Evolutionary conservation across 1,140 invertebrate genomes (phyloP).

Genomic region (Penaeus chinensis): DNA sequence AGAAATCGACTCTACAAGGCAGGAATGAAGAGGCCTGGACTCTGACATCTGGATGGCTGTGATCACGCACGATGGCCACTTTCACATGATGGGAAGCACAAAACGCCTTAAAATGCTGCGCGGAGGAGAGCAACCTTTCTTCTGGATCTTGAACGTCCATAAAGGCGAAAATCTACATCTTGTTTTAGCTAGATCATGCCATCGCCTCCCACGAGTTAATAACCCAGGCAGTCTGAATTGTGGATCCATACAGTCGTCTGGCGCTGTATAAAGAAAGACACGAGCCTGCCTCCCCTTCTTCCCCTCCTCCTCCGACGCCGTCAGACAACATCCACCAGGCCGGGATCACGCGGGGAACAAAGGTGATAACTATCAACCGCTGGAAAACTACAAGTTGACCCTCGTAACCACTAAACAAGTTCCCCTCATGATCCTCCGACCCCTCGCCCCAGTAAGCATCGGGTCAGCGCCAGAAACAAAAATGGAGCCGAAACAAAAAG

Average conservation of each 20-base stretch:
- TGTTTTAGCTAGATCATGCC: too few relatives aligned
- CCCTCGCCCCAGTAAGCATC: slow-evolving; percentile 28
- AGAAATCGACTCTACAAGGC: slow-evolving; percentile 63
- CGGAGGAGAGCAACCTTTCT: slow-evolving; percentile 10
- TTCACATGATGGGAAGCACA: slow-evolving; percentile 57
- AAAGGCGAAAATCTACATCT: too few relatives aligned
- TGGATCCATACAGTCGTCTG: too few relatives aligned
- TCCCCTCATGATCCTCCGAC: slow-evolving; percentile 49
- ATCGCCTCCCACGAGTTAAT: too few relatives aligned
- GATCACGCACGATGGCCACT: slow-evolving; percentile 57
- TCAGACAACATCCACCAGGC: too few relatives aligned
- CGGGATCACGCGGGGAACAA: slow-evolving; percentile 47
- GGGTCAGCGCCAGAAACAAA: slow-evolving; percentile 55
- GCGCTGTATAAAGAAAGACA: too few relatives aligned
- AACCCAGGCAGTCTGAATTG: too few relatives aligned
- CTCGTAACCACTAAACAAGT: slow-evolving; percentile 60
- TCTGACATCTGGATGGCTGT: slow-evolving; percentile 60
- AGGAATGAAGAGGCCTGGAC: slow-evolving; percentile 58
- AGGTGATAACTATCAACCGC: slow-evolving; percentile 53
- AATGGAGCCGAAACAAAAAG: slow-evolving; percentile 40
- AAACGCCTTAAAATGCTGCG: slow-evolving; percentile 49
- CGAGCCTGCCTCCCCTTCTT: too few relatives aligned
- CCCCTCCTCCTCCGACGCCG: too few relatives aligned
- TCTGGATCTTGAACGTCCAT: too few relatives aligned
- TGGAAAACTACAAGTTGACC: slow-evolving; percentile 57